Conservation (phyloP, 2,888 invertebrate genomes). For the Lasioglossum figueresi region DNA sequence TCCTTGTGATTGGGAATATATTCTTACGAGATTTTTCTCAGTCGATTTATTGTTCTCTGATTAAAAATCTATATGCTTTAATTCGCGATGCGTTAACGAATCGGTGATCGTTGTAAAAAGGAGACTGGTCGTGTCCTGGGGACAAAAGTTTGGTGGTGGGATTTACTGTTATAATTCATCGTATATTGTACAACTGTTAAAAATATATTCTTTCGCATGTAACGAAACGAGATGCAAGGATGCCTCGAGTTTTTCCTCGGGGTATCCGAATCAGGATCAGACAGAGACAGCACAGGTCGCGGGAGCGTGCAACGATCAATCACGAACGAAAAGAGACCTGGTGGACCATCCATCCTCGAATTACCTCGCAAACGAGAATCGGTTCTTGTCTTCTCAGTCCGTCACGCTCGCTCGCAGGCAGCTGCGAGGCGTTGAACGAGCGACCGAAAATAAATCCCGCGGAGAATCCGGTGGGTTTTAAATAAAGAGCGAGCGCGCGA, state of each 20-base stretch:
- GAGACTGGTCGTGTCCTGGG: background rate
- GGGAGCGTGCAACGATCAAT: background rate
- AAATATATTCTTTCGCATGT: background rate
- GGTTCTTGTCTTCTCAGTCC: slow-evolving; percentile 46
- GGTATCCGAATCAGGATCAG: background rate
- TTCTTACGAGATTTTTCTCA: background rate
- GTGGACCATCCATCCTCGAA: slow-evolving; percentile 39
- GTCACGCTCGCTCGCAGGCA: slow-evolving; percentile 57
- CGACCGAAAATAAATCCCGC: slow-evolving; percentile 79
- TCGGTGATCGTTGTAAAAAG: background rate
- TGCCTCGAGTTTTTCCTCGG: background rate
- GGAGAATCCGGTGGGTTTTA: slow-evolving; percentile 78
- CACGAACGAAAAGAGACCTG: slow-evolving; percentile 3
- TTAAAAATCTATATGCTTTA: background rate
- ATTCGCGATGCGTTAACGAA: no score
- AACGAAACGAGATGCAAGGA: background rate
- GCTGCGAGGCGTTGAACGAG: slow-evolving; percentile 70
- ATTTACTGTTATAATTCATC: background rate
- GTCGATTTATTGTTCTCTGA: background rate
- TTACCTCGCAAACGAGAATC: slow-evolving; percentile 25
- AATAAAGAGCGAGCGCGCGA: slow-evolving; percentile 75
- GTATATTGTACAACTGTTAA: background rate
- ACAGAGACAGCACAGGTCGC: background rate
- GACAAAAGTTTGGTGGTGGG: background rate
- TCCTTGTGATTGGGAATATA: background rate